Base-by-base conservation (phyloP, 2,113 vertebrate species). In the Thoracochromis brauschi region DNA sequence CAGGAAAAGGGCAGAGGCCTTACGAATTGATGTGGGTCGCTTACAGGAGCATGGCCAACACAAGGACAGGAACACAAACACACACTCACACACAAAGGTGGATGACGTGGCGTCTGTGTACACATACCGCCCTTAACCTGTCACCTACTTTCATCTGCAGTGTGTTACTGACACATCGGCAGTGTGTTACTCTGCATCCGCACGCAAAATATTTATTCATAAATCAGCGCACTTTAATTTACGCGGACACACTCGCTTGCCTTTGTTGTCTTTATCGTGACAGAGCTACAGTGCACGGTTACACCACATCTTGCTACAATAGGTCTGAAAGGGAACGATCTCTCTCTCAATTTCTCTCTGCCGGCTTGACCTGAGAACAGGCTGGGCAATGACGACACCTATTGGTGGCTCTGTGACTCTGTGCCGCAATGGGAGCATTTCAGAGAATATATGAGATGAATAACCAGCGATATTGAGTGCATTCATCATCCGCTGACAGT, bases 1-100 rank as follows among this genome's bases (percentile, higher is more conserved):
- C 81, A 40, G 90, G 94, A 96, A 95, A 96, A 96, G 95, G 95
- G 94, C 96, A 96, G 87, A 92, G 90, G 87, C 83, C 93, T 65
- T 79, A 65, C 88, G 93, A 91, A 92, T 94, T 92, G 91, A 91
- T 94, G 90, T 89, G 85, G 90, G 89, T 93, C 92, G 53, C 88
- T 93, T 89, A 91, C 89, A 88, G 68, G 81, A 88, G 87, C 92
- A 86, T 42, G 86, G 89, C 86, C 73, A 14, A 75, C 85, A 91
- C 94, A 91, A 91, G 90, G 92, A 92, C 91, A 82, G 17, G 58
- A 42, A 81, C 80, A 53, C 55, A 49, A 78, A 73, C 29, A 79
- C 78, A 51, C 33, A 57, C 65, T 89, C 31, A 73, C 33, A 45
- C 55, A 42, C 5, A 85, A 53, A 84, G 63, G 73, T 78, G 71